A percentile compares a stretch with the other conserved stretches of the same genome.
Evolutionary conservation across 2,113 vertebrate species (phyloP).

Genomic region (Empidonax traillii): DNA sequence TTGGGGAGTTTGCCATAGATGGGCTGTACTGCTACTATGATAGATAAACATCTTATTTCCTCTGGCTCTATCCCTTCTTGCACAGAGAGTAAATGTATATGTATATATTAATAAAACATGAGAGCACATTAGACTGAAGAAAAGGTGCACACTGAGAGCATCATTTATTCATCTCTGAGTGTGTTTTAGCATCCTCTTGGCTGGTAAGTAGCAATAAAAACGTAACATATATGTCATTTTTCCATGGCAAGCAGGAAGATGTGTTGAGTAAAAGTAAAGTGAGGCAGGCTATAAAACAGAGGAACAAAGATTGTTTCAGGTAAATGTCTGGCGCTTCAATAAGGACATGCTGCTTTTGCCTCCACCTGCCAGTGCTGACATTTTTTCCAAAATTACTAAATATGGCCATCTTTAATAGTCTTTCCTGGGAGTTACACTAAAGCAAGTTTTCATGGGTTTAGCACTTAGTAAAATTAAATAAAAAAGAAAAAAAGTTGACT

Average conservation of each 20-base stretch:
- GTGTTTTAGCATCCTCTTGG: neutral
- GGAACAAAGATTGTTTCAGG: neutral
- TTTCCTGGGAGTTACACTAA: neutral
- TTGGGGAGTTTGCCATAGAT: neutral
- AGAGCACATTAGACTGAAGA: neutral
- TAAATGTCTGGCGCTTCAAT: neutral
- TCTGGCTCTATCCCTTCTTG: neutral
- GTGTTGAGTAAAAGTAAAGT: neutral
- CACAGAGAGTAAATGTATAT: neutral
- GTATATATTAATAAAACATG: neutral
- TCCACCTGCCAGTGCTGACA: neutral
- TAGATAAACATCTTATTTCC: neutral
- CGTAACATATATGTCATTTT: neutral
- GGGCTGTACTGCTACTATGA: neutral
- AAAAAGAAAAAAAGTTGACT: neutral
- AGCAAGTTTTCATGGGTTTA: neutral
- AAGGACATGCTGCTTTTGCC: neutral
- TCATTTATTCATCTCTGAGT: neutral
- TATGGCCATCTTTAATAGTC: neutral
- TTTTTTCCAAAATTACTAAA: neutral
- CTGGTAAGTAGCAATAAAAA: conserved; percentile 9
- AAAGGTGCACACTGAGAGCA: neutral
- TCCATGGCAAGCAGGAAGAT: neutral
- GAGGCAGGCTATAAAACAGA: neutral
- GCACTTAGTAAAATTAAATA: neutral